These are phyloP conservation scores for Lanistes nyassanus DNA, from an alignment of 1,140 invertebrate species.

Conservation along the genomic window DNA sequence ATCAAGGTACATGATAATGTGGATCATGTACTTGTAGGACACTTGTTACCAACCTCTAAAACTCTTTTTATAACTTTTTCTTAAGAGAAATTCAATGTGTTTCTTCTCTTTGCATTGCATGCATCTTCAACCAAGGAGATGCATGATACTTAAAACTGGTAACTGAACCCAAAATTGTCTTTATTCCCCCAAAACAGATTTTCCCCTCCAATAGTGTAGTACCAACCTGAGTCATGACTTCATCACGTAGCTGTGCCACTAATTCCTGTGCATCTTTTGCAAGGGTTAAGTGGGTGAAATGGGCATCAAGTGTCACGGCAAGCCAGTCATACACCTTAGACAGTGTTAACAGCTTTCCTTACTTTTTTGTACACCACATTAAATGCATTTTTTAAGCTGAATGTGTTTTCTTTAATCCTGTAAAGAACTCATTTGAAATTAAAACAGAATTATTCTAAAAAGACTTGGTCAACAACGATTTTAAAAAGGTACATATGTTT, in stretches of 20 bases:
- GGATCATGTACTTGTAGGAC: too few relatives aligned
- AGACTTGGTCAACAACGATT: too few relatives aligned
- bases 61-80: not conserved
- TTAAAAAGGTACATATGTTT: too few relatives aligned
- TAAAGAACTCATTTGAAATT: too few relatives aligned
- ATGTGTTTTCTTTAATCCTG: too few relatives aligned
- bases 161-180: not conserved
- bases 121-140: not conserved
- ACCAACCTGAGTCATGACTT: slow-evolving; percentile 28
- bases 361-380: not conserved
- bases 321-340: slow-evolving; percentile 36
- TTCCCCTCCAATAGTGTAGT: not conserved
- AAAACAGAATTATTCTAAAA: too few relatives aligned
- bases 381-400: not conserved
- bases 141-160: not conserved
- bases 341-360: not conserved
- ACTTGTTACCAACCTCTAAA: not conserved
- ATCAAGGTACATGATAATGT: too few relatives aligned
- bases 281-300: slow-evolving; percentile 33
- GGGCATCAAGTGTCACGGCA: slow-evolving; percentile 33
- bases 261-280: slow-evolving; percentile 30
- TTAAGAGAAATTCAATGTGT: not conserved
- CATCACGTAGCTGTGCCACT: slow-evolving; percentile 27
- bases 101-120: not conserved
- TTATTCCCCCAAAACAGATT: not conserved